Base-by-base conservation (phyloP, 2,888 invertebrate genomes). In the Andrena trimmerana region DNA sequence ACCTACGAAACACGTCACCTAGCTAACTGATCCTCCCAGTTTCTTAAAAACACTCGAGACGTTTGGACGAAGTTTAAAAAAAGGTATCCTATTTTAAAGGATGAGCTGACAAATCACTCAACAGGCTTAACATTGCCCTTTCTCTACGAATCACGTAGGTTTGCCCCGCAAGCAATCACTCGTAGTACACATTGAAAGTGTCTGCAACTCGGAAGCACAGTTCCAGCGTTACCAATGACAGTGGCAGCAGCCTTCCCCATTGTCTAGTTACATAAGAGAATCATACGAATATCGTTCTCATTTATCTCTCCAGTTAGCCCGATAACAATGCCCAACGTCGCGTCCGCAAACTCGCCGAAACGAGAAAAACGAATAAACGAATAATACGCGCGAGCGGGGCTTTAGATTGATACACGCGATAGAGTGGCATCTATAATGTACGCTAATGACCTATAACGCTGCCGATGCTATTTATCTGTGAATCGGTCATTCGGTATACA, bases 401-500 rank as follows among this genome's bases (percentile, higher is more conserved):
- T 71, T 63, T 54, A 54, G 27, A 75, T 36, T n/a, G 27, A 27
- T 36, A 42, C 54, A 42, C 0, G 16, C 42, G 20, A 71, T 42
- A 70, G 27, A 33, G 3, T 24, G 50, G 20, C 71, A 24, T 71
- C 50, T 36, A 20, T 29, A 33, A 59, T 59, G 36, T 48, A 60
- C 48, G 69, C 29, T 42, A 48, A 60, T 50, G 33, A 29, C 42
- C 13, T 6, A 20, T 20, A 31, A 31, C 60, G n/a, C 20, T 27
- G 48, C 3, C 59, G 27, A 59, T 69, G 33, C 48, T 48, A 69
- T 69, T 71, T 50, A 50, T 50, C 27, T 42, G 6, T 27, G 2
- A 75, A 69, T 75, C 31, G 54, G 54, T 57, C 54, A 13, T 57
- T 57, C 24, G 27, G 24, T 57, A 57, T 57, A 57, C 57, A 57